Evolutionary conservation across 2,113 vertebrate genomes (phyloP).

Genomic region (Ceyx margarethae): DNA sequence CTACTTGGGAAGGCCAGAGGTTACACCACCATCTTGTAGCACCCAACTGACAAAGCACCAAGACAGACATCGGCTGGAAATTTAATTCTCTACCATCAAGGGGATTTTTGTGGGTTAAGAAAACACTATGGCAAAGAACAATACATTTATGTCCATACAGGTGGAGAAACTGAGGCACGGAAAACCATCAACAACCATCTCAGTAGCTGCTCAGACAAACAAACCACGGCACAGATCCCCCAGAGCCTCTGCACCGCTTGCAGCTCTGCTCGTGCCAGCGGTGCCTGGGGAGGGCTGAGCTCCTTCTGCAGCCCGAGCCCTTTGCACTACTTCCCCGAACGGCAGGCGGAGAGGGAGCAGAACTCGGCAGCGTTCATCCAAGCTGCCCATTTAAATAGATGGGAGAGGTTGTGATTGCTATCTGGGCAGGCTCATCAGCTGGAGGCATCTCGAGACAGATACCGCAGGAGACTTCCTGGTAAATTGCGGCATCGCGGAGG

Average conservation of each 20-base stretch:
- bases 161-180: background rate
- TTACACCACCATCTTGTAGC: background rate
- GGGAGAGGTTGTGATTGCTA: slow-evolving; percentile 3
- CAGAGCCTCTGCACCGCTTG: background rate
- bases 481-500: slow-evolving; percentile 9
- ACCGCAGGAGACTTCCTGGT: background rate
- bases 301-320: background rate
- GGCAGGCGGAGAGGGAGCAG: background rate
- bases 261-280: background rate
- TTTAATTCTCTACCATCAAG: background rate
- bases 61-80: background rate
- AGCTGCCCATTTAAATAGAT: background rate
- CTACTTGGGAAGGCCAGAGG: background rate
- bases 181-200: background rate
- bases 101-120: background rate
- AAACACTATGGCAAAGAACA: background rate
- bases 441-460: slow-evolving; percentile 36
- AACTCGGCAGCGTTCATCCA: background rate
- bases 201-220: background rate
- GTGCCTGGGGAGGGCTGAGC: background rate
- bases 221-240: background rate
- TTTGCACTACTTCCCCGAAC: background rate
- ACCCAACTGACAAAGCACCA: background rate
- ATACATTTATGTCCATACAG: no score
- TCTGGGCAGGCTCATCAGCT: background rate